Evolutionary conservation across 2,113 vertebrate species (phyloP).

Genomic region (Acrocephalus kingi): DNA sequence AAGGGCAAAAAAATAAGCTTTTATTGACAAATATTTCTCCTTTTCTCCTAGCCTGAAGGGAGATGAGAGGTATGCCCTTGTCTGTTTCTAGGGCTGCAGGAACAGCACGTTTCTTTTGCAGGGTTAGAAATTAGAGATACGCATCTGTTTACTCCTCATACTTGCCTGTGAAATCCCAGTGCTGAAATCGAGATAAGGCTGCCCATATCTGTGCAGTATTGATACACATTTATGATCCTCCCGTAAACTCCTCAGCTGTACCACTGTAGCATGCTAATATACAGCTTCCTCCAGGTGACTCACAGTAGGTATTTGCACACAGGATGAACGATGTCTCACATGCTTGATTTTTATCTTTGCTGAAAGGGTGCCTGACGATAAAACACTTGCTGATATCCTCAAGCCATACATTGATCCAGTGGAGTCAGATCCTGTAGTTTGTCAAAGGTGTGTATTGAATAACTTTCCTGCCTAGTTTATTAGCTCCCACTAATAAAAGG

Average conservation of each 20-base stretch:
- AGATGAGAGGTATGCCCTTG: neutral
- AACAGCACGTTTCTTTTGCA: neutral
- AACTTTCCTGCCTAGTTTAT: neutral
- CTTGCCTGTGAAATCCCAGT: neutral
- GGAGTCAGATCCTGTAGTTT: constrained; percentile 86
- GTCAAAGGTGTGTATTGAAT: constrained; percentile 82
- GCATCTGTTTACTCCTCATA: neutral
- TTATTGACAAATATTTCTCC: neutral
- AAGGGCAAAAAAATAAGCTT: neutral
- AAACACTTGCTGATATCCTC: constrained; percentile 82
- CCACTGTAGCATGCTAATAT: neutral
- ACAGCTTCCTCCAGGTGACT: neutral
- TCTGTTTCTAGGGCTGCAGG: neutral
- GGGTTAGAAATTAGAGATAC: neutral
- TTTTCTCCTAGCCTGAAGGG: constrained; percentile 20
- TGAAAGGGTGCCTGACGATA: constrained; percentile 83
- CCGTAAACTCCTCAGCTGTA: neutral
- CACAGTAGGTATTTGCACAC: neutral
- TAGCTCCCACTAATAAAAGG: neutral
- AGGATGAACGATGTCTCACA: constrained; percentile 4
- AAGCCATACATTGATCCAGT: constrained; percentile 86
- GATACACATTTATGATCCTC: neutral
- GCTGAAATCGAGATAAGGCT: constrained; percentile 6
- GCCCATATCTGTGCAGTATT: neutral
- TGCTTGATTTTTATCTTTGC: constrained; percentile 39